Evolutionary conservation across 1,140 invertebrate species (phyloP).

Genomic region (Periplaneta americana): DNA sequence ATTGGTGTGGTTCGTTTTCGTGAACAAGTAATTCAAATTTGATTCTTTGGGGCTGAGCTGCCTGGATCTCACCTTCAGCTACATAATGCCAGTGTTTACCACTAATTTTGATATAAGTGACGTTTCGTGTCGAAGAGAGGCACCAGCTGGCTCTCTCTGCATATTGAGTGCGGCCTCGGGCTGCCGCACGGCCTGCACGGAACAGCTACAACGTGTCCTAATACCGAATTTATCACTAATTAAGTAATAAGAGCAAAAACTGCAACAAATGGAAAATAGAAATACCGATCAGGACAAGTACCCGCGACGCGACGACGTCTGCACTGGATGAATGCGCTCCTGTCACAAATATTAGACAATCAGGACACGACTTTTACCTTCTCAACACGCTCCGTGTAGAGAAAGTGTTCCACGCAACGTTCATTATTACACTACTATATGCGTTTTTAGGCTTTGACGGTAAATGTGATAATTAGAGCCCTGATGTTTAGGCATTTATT

Average conservation of each 20-base stretch:
- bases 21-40: background rate
- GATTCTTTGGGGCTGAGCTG: background rate
- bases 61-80: background rate
- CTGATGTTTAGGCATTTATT: too few relatives aligned
- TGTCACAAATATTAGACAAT: too few relatives aligned
- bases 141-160: background rate
- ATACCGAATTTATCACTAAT: background rate
- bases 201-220: background rate
- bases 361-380: too few relatives aligned
- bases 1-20: background rate
- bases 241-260: background rate
- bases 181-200: background rate
- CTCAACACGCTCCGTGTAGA: too few relatives aligned
- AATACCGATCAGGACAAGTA: background rate
- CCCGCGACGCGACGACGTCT: background rate
- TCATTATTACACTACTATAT: too few relatives aligned
- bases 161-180: background rate
- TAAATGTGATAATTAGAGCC: too few relatives aligned
- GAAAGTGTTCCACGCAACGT: too few relatives aligned
- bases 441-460: too few relatives aligned
- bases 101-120: background rate
- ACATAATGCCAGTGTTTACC: background rate
- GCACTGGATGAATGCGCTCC: too few relatives aligned
- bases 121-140: background rate
- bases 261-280: background rate